Percentiles rank a stretch among this genome's conserved stretches.
These are phyloP conservation scores for Hemibagrus wyckioides DNA, from an alignment of 2,113 vertebrate genomes.

Conservation along the genomic window DNA sequence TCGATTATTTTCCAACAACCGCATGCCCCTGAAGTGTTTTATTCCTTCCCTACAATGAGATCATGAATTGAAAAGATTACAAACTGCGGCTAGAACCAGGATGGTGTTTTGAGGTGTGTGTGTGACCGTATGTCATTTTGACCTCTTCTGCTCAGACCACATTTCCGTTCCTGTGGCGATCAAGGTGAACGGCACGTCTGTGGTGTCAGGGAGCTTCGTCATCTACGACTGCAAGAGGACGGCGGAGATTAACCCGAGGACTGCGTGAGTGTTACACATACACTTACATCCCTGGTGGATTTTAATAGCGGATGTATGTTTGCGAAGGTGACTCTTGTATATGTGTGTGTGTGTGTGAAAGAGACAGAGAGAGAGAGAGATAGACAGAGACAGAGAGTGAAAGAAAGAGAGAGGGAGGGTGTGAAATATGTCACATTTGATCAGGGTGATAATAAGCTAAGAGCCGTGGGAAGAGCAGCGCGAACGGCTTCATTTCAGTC, in stretches of 20 bases:
- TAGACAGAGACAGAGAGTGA: constrained; percentile 35
- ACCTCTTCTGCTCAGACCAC: constrained; percentile 81
- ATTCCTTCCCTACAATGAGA: background rate
- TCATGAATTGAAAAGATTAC: background rate
- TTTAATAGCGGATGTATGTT: background rate
- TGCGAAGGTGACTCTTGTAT: background rate
- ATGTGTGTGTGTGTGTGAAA: constrained; percentile 37
- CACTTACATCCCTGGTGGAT: background rate
- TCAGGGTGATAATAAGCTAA: constrained; percentile 76
- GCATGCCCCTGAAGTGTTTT: background rate
- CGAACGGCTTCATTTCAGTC: constrained; percentile 6
- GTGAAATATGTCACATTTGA: constrained; percentile 70
- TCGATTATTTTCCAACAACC: background rate
- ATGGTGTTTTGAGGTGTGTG: background rate
- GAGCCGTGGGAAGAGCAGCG: constrained; percentile 65
- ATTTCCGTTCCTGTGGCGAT: constrained; percentile 81
- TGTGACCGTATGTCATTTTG: background rate
- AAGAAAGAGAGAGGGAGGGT: constrained; percentile 53
- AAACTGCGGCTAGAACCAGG: background rate
- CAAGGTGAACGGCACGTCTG: constrained; percentile 81
- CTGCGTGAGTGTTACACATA: constrained; percentile 78
- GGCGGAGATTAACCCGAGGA: constrained; percentile 79
- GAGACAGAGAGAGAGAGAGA: constrained; percentile 29
- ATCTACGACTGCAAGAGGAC: constrained; percentile 90
- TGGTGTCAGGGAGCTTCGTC: constrained; percentile 86